Base-by-base conservation (phyloP, 2,888 invertebrate genomes). In the Colostygia pectinataria region DNA sequence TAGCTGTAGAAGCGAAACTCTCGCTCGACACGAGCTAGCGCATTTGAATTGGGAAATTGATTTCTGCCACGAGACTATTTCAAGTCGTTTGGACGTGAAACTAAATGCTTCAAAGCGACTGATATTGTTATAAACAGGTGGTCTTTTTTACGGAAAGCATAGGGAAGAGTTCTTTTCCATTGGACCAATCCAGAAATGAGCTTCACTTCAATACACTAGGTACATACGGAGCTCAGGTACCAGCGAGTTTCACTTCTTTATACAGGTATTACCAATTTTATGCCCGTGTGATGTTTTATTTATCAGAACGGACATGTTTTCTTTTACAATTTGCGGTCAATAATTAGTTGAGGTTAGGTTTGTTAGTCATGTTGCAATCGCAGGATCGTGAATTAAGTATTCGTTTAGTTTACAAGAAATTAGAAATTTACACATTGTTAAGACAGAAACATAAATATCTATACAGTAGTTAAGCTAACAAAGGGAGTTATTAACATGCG, bases 371-470 rank as follows among this genome's bases (percentile, higher is more conserved):
- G 46, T 79, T 81, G 83, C 78, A 64, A 55, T 50, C 65, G 77
- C 72, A 59, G 66, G 70, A 66, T 60, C 59, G 83, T 80, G 82
- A 69, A 73, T 86, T 87, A n/a, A n/a, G n/a, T n/a, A 85, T 79
- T 52, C 42, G 41, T 76, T 53, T 59, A 69, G 70, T 80, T 51
- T 77, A 77, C 55, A 39, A 46, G 44, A 32, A 57, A 54, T 51
- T 36, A 45, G 49, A 60, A 59, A 65, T 58, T 53, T 66, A 68
- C 56, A 70, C 42, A 41, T 55, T 59, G 70, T 74, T 74, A 72
- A 64, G 62, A 49, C 61, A 52, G 68, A 61, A 61, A 33, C 59
- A 65, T 20, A 20, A 5, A 6, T 20, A 20, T 65, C 57, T 73
- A 71, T 66, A 70, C 59, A 60, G 65, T 62, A 57, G 48, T 54